These are phyloP conservation scores for Pavo muticus DNA, from an alignment of 2,113 vertebrate species.

Conservation along the genomic window DNA sequence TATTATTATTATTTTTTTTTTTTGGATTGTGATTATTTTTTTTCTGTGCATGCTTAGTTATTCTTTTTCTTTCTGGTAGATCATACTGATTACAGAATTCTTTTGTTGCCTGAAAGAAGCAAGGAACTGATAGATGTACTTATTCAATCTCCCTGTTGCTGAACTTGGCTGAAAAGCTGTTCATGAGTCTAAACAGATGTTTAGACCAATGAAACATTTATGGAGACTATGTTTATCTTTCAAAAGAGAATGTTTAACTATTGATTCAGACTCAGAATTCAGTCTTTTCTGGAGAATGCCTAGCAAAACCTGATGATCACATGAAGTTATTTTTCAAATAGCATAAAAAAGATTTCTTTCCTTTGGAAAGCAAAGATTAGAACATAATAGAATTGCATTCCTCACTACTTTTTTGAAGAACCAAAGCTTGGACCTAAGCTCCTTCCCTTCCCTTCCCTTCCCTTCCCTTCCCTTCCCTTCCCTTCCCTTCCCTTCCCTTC, in stretches of 20 bases:
- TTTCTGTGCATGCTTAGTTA: background rate
- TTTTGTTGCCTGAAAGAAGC: slow-evolving; percentile 22
- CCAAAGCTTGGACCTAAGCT: background rate
- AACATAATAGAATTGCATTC: background rate
- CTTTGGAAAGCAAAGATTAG: background rate
- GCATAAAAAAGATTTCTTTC: slow-evolving; percentile 12
- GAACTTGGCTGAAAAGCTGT: slow-evolving; percentile 64
- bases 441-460: background rate
- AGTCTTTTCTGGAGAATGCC: slow-evolving; percentile 48
- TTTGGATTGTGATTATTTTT: background rate
- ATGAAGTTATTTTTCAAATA: slow-evolving; percentile 30
- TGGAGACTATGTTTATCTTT: slow-evolving; percentile 75
- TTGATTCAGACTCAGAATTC: slow-evolving; percentile 52
- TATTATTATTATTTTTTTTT: background rate
- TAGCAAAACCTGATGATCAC: slow-evolving; percentile 29
- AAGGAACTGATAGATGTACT: slow-evolving; percentile 4
- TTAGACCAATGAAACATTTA: slow-evolving; percentile 75
- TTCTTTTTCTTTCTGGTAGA: slow-evolving; percentile 3
- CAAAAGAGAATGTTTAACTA: slow-evolving; percentile 52
- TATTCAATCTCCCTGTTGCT: slow-evolving; percentile 32
- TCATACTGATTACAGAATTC: background rate
- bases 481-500: background rate
- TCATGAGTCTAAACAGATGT: slow-evolving; percentile 78
- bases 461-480: too few relatives aligned
- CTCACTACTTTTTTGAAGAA: background rate